Conservation (phyloP, 2,797 vertebrate genomes). For the Pangasius djambal region DNA sequence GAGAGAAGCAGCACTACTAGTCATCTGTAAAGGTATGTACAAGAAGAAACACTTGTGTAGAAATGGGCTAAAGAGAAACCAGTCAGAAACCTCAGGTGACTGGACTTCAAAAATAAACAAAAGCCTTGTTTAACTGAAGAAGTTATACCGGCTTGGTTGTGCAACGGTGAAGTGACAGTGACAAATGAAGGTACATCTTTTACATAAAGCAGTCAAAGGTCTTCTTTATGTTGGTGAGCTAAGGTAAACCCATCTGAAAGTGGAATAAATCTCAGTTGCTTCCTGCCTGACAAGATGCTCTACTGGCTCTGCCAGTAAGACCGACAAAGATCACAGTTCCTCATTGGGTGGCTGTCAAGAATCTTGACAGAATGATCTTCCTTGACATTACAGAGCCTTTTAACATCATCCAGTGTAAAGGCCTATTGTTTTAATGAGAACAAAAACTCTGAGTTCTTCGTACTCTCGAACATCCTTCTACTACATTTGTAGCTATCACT, state of each 20-base stretch:
- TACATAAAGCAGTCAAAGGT: slow-evolving; percentile 41
- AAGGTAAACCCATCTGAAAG: slow-evolving; percentile 69
- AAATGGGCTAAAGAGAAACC: slow-evolving; percentile 8
- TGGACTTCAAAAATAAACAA: neutral
- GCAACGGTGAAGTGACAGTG: slow-evolving; percentile 49
- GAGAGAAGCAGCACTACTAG: slow-evolving; percentile 6
- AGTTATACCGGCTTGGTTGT: neutral
- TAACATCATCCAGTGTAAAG: slow-evolving; percentile 42
- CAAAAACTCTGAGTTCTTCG: slow-evolving; percentile 35
- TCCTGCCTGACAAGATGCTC: slow-evolving; percentile 68
- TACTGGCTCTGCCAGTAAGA: slow-evolving; percentile 75
- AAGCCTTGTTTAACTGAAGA: slow-evolving; percentile 4
- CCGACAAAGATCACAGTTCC: slow-evolving; percentile 45
- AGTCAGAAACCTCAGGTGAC: slow-evolving; percentile 15
- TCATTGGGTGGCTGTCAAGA: slow-evolving; percentile 62
- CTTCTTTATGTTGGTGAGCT: slow-evolving; percentile 65
- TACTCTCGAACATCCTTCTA: slow-evolving; percentile 35
- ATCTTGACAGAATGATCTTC: slow-evolving; percentile 57
- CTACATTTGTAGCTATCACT: neutral
- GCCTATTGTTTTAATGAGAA: slow-evolving; percentile 47
- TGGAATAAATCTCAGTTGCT: slow-evolving; percentile 75
- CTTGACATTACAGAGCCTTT: slow-evolving; percentile 65
- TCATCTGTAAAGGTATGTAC: neutral
- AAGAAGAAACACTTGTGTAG: neutral
- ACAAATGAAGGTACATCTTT: slow-evolving; percentile 48